A percentile compares a stretch with the other conserved stretches of the same genome.
phyloP scores from a whole-genome alignment of 1,140 invertebrate genomes.

The Conus ventricosus region DNA sequence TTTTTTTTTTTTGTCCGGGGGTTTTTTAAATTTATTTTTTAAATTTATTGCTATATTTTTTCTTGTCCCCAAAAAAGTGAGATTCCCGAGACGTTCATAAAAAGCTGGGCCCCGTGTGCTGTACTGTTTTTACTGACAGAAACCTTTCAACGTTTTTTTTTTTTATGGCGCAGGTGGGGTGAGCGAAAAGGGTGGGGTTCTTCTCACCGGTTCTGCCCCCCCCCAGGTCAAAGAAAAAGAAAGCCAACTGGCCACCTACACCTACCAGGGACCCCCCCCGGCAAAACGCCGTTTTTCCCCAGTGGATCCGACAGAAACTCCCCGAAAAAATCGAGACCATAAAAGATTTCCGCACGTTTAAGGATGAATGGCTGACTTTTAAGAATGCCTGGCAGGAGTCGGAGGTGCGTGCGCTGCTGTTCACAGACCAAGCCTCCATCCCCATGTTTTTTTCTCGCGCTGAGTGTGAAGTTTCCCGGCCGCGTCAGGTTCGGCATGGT shows the following conservation, averaged over 20 bases:
- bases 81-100: no score
- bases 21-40: no score
- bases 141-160: no score
- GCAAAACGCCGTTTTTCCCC: constrained; percentile 69
- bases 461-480: constrained; percentile 78
- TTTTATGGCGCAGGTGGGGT: constrained; percentile 72
- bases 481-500: constrained; percentile 76
- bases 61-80: no score
- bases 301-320: constrained; percentile 76
- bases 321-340: constrained; percentile 74
- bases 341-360: constrained; percentile 58
- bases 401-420: constrained; percentile 74
- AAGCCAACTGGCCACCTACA: constrained; percentile 76
- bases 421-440: constrained; percentile 72
- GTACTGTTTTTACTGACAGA: no score
- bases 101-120: no score
- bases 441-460: constrained; percentile 77
- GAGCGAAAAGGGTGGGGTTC: constrained; percentile 75
- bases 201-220: constrained; percentile 76
- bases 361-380: constrained; percentile 66
- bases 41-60: no score
- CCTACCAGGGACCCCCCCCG: constrained; percentile 69
- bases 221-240: constrained; percentile 76
- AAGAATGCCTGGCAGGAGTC: constrained; percentile 49
- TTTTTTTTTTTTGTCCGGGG: no score